Base-by-base conservation (phyloP, 2,113 vertebrate species). In the Peromyscus californicus region DNA sequence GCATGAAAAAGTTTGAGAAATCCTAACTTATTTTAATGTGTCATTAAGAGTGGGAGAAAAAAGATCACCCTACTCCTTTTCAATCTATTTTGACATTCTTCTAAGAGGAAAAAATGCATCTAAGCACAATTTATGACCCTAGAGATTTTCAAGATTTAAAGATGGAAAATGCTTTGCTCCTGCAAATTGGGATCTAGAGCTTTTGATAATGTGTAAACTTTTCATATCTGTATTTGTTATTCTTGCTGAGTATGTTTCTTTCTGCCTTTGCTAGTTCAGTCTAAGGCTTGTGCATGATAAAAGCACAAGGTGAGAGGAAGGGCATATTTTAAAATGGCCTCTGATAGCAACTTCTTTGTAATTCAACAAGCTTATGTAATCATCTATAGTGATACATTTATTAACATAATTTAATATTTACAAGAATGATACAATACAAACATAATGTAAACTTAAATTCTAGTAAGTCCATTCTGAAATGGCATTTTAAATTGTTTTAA, bases 11-110 rank as follows among this genome's bases (percentile, higher is more conserved):
- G 4, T 94, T 61, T 93, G 24, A 78, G 69, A 96, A 59, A 24
- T 72, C 36, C 72, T 96, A 26, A 93, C 74, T 93, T 94, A 72
- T n/a, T 42, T 29, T 78, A 79, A 94, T 92, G 13, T 90, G 12
- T 93, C 21, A 88, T 79, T 95, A 88, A 95, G 86, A 51, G 74
- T 89, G 51, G 45, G 13, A 63, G 12, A 4, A 31, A 86, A 54
- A 95, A 97, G 39, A 17, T 87, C 42, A 94, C 13, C 13, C 88
- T 26, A 48, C 42, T 90, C 85, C 15, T 65, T 90, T 95, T 59
- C 19, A 54, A 16, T 89, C 82, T 36, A 89, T 84, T 57, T 72
- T 97, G 59, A 94, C 59, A 92, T 79, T 95, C 86, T 96, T 42
- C 83, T 48, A 67, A 65, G 83, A 86, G 17, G 26, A 65, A 65